phyloP scores from a whole-genome alignment of 2,888 invertebrate species.

The Gisinianus flammeolus region DNA sequence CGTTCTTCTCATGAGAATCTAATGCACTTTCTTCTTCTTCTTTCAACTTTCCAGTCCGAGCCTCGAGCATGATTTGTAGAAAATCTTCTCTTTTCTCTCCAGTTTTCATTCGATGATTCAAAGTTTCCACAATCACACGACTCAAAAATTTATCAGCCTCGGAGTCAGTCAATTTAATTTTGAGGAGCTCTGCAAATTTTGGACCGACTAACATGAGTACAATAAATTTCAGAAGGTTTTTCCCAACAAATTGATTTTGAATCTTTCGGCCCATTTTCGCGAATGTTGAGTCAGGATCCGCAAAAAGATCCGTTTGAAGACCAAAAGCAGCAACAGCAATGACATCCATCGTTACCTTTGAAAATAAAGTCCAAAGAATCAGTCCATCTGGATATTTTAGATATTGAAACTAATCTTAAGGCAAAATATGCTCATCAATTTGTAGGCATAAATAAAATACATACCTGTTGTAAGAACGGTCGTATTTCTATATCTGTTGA shows the following conservation, averaged over 20 bases:
- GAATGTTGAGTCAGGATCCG: background rate
- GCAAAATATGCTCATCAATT: no score
- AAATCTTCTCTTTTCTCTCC: constrained; percentile 33
- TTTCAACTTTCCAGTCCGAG: constrained; percentile 2
- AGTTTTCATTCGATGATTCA: constrained; percentile 3
- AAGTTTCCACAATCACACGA: background rate
- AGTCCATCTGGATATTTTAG: no score
- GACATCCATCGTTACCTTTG: constrained; percentile 30
- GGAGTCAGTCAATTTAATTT: background rate
- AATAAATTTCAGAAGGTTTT: background rate
- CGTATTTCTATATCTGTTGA: background rate
- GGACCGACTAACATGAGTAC: background rate
- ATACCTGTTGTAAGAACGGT: no score
- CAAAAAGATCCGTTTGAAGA: constrained; percentile 23
- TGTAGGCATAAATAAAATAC: no score
- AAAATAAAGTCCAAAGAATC: constrained; percentile 1
- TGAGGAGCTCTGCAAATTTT: background rate
- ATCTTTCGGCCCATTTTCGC: background rate
- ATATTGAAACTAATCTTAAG: no score
- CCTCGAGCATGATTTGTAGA: constrained; percentile 28
- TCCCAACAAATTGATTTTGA: background rate
- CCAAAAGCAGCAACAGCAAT: constrained; percentile 24
- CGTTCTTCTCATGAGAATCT: constrained; percentile 9
- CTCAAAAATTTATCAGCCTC: constrained; percentile 25
- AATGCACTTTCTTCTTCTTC: constrained; percentile 10